Evolutionary conservation across 2,888 invertebrate genomes (phyloP), one percentile per base, ranked within the genome.

Genomic region (Oxytorus armatus): DNA sequence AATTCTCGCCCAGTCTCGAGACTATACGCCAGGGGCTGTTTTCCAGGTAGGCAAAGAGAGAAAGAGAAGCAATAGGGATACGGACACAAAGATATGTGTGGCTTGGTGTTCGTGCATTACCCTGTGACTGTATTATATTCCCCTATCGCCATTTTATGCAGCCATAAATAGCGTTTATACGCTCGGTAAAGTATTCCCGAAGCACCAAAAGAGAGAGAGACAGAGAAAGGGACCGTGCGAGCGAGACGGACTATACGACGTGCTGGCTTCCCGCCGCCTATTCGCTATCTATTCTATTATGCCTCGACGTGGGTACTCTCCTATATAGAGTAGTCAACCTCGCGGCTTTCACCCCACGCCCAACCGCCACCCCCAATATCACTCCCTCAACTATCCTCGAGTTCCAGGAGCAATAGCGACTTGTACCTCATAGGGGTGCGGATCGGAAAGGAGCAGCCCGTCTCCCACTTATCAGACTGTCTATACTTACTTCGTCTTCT

Each of bases 131-230:
- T 86, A 87, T 88, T 89, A 89, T 88, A 89, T 86, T 86, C 87
- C 81, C 84, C 87, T 88, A 88, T 88, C 89, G 87, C 82, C 88
- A 89, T 86, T 90, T 90, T 90, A 90, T 89, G 88, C 89, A 87
- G 88, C 89, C 89, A 88, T 90, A 90, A 90, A 90, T 90, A 90
- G 89, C 87, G 89, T 90, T 90, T 89, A 89, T 89, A 88, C 87
- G 88, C 87, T 85, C 87, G 86, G 88, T 88, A 88, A 89, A 88
- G 88, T 89, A 89, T 89, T 89, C 88, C 86, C 87, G 87, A 87
- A 87, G 87, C 87, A 85, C 85, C 85, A 79, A 29, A 66, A 49
- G 69, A 65, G 47, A 51, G 69, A 61, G 61, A 82, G 66, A 55
- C 61, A 63, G 65, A 16, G 29, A 29, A 29, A 10, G n/a, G n/a